Base-by-base conservation (phyloP, 2,888 invertebrate species). In the Cerastis rubricosa region DNA sequence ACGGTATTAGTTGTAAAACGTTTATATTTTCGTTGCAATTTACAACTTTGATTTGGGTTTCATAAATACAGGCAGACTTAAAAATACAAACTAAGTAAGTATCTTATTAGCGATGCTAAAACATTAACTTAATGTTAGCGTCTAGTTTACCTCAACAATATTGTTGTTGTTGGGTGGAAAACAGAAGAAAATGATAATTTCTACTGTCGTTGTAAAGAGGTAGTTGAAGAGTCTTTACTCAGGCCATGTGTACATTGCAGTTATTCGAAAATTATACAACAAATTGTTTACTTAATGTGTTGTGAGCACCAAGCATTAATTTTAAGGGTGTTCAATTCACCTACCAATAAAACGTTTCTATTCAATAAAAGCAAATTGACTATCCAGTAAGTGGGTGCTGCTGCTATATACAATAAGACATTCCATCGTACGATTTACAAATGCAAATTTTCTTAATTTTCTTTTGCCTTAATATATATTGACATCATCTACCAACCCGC, bases 61-160 rank as follows among this genome's bases (percentile, higher is more conserved):
- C 3, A 25, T 54, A 35, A 64, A 74, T 25, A 65, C 54, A 75
- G 35, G 40, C 25, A 49, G 40, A 57, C 45, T 35, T 76, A 77
- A 79, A 66, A 79, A 71, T 71, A 80, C 51, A 63, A 80, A 57
- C 63, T 4, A 47, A 49, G 6, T n/a, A n/a, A 29, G 40, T 40
- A 19, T 40, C 29, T 29, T 72, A 17, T 49, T 68, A 61, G 51
- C 29, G 25, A 59, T 29, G 12, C 19, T 59, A 49, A 79, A 79
- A 68, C 68, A 69, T 75, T 69, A 11, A 69, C 51, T 65, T 47
- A 43, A 57, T 63, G n/a, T 73, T 63, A 29, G 63, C 29, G 29
- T 68, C 11, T 51, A 57, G 35, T 73, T 57, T 25, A 43, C 14
- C 57, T 49, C 43, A 14, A 71, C 59, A 59, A 57, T 29, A 66